Evolutionary conservation across 2,113 vertebrate genomes (phyloP).

Genomic region (Oncorhynchus mykiss): DNA sequence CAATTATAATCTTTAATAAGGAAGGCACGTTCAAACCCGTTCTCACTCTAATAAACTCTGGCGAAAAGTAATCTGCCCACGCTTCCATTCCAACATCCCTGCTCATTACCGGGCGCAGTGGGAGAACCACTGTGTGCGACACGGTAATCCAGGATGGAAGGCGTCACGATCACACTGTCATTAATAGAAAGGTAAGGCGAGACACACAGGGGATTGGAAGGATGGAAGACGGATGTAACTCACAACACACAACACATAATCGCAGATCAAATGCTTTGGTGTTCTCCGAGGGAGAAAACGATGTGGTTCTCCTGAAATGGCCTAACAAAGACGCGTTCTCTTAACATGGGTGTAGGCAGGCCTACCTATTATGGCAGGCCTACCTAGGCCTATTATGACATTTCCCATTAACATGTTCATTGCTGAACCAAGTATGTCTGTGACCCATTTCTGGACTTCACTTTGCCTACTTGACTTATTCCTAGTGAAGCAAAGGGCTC

Average conservation of each 20-base stretch:
- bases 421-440: no score
- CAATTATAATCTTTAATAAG: conserved; percentile 27
- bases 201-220: not conserved
- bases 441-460: no score
- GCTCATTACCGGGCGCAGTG: conserved; percentile 18
- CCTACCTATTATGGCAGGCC: no score
- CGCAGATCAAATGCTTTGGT: not conserved
- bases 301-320: no score
- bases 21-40: conserved; percentile 29
- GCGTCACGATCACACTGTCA: not conserved
- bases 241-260: not conserved
- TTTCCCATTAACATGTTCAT: no score
- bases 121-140: conserved; percentile 1
- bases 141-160: conserved; percentile 13
- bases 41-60: conserved; percentile 23
- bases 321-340: no score
- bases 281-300: no score
- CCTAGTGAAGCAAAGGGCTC: no score
- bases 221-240: not conserved
- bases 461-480: no score
- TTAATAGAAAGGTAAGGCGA: not conserved
- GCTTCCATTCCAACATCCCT: conserved; percentile 16
- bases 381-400: no score
- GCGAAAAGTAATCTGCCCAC: conserved; percentile 19
- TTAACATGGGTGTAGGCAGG: no score